A percentile compares a stretch with the other conserved stretches of the same genome.
Conservation (phyloP, 1,140 invertebrate genomes). For the Temnothorax nylanderi region DNA sequence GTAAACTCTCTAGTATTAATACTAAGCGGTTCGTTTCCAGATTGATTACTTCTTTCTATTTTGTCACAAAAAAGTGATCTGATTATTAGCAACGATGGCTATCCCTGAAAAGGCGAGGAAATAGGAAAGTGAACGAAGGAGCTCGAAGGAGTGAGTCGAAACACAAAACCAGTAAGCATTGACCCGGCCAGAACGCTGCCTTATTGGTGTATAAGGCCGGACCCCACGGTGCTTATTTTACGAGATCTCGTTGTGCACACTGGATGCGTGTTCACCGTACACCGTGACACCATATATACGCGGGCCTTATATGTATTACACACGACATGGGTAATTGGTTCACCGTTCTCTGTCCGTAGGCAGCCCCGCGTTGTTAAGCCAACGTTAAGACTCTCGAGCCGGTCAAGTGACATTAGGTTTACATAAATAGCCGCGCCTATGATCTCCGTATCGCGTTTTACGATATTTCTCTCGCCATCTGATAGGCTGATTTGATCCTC, state of each 20-base stretch:
- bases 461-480: background rate
- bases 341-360: conserved; percentile 52
- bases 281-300: background rate
- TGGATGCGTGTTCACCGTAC: conserved; percentile 56
- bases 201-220: conserved; percentile 78
- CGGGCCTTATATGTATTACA: conserved; percentile 64
- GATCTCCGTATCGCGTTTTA: conserved; percentile 2
- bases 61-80: background rate
- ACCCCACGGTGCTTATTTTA: conserved; percentile 80
- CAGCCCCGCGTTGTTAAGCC: conserved; percentile 49
- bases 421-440: conserved; percentile 49
- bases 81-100: background rate
- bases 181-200: conserved; percentile 81
- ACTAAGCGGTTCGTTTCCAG: background rate
- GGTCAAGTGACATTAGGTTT: conserved; percentile 43
- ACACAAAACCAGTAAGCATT: conserved; percentile 84
- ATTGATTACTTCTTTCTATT: background rate
- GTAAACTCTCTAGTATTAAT: background rate
- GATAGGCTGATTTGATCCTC: background rate
- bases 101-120: conserved; percentile 28
- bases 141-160: conserved; percentile 71
- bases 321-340: conserved; percentile 70
- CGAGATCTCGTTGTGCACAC: conserved; percentile 68
- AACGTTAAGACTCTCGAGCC: conserved; percentile 54
- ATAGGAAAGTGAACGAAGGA: conserved; percentile 8